A percentile compares a stretch with the other conserved stretches of the same genome.
phyloP scores from a whole-genome alignment of 1,140 invertebrate genomes.

The Liolophura sinensis region DNA sequence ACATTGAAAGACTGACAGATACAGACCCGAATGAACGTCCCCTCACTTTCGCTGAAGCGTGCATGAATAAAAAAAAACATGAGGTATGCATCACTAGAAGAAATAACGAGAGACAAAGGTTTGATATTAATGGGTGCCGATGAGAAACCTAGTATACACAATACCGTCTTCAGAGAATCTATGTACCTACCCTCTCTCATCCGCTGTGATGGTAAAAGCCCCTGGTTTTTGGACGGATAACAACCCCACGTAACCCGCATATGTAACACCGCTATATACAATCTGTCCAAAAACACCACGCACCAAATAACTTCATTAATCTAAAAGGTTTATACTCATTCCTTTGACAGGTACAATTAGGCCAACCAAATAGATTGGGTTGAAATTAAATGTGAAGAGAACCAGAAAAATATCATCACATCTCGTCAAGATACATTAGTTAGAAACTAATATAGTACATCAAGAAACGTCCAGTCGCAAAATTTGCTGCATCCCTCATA shows the following conservation, averaged over 20 bases:
- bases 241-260: constrained; percentile 44
- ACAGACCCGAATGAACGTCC: too few relatives aligned
- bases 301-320: background rate
- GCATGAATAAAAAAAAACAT: too few relatives aligned
- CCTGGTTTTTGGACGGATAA: constrained; percentile 44
- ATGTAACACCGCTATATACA: constrained; percentile 39
- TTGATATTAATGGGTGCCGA: too few relatives aligned
- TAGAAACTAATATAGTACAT: too few relatives aligned
- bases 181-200: constrained; percentile 42
- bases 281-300: constrained; percentile 29
- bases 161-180: background rate
- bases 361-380: background rate
- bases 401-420: background rate
- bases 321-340: constrained; percentile 1
- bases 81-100: too few relatives aligned
- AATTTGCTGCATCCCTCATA: too few relatives aligned
- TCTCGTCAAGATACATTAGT: too few relatives aligned
- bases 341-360: background rate
- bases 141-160: too few relatives aligned
- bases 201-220: constrained; percentile 49
- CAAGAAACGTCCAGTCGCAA: too few relatives aligned
- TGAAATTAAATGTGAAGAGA: background rate
- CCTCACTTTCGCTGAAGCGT: too few relatives aligned
- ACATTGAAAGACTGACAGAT: too few relatives aligned
- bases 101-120: too few relatives aligned